Evolutionary conservation across 1,140 invertebrate genomes (phyloP).

Genomic region (Octopus bimaculoides): DNA sequence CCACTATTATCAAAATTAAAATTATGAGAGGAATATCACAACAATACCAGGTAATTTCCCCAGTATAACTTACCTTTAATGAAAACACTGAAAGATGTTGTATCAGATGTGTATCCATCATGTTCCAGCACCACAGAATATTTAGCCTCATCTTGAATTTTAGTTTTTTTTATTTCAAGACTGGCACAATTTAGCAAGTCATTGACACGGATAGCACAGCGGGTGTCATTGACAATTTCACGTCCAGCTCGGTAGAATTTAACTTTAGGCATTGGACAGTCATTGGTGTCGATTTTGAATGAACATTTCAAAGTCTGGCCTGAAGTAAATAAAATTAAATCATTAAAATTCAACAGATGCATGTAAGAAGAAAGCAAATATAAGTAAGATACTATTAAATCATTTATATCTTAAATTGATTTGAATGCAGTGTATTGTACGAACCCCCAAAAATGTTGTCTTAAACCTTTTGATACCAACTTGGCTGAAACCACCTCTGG

Average conservation of each 20-base stretch:
- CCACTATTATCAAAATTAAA: no score
- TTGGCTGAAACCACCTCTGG: no score
- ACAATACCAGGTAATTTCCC: no score
- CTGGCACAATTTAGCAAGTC: slow-evolving; percentile 85
- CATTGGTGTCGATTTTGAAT: slow-evolving; percentile 36
- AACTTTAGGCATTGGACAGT: slow-evolving; percentile 38
- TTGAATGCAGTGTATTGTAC: no score
- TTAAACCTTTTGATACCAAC: no score
- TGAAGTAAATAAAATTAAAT: slow-evolving; percentile 21
- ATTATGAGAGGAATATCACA: no score
- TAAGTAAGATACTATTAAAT: no score
- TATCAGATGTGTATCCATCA: slow-evolving; percentile 76
- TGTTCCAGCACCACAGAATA: slow-evolving; percentile 93
- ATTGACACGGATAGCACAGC: slow-evolving; percentile 60
- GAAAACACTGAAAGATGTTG: slow-evolving; percentile 89
- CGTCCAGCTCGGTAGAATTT: slow-evolving; percentile 41
- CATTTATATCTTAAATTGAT: no score
- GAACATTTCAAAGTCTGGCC: slow-evolving; percentile 45
- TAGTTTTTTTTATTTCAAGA: slow-evolving; percentile 91
- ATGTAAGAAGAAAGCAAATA: neutral
- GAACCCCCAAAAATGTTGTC: no score
- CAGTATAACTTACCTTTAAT: slow-evolving; percentile 76
- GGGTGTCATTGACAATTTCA: slow-evolving; percentile 49
- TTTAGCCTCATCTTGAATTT: slow-evolving; percentile 95
- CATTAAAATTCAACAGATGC: neutral